phyloP scores from a whole-genome alignment of 2,797 vertebrate genomes.

The Hirundo rustica region DNA sequence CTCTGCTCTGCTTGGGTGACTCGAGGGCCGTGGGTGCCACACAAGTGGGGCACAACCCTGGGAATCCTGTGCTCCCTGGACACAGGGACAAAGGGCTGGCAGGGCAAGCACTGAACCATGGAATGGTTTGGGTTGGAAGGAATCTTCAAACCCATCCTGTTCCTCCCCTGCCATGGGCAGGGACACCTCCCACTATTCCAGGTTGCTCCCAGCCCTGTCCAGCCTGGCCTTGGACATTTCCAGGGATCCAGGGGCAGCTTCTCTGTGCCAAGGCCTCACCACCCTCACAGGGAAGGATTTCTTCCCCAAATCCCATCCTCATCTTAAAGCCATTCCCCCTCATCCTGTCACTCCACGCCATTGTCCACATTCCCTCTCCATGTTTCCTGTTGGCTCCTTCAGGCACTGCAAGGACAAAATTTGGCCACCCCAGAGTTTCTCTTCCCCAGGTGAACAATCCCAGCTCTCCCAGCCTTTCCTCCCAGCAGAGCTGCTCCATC shows the following conservation, averaged over 20 bases:
- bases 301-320: background rate
- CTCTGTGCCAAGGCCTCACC: fast-evolving
- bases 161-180: fast-evolving
- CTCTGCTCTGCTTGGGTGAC: background rate
- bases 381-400: fast-evolving
- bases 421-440: fast-evolving
- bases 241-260: background rate
- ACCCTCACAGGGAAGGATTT: fast-evolving
- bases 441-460: background rate
- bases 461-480: background rate
- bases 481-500: background rate
- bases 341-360: fast-evolving
- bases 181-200: fast-evolving
- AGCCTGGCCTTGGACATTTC: fast-evolving
- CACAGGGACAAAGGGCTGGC: background rate
- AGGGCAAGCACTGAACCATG: background rate
- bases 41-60: background rate
- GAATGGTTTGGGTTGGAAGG: background rate
- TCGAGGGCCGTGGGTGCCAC: background rate
- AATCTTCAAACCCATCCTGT: background rate
- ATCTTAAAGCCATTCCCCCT: background rate
- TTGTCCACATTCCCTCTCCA: background rate
- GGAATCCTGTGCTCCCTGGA: background rate
- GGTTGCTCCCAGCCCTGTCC: fast-evolving
- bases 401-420: fast-evolving